Conservation (phyloP, 2,888 invertebrate genomes). For the Meteorus cinctellus region DNA sequence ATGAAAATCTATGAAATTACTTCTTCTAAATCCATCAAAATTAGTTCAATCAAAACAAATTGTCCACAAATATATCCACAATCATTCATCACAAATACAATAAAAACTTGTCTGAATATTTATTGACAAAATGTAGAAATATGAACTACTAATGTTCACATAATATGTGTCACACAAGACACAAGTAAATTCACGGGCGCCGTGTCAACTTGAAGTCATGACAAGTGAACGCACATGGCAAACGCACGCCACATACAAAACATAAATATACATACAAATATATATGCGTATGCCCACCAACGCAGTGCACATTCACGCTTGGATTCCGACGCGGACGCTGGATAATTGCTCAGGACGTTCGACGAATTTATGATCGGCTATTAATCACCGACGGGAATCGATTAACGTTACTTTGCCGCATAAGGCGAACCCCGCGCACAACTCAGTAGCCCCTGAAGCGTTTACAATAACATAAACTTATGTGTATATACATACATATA, state of each 20-base stretch:
- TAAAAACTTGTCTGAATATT: slow-evolving; percentile 4
- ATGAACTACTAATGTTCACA: slow-evolving; percentile 5
- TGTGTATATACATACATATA: background rate
- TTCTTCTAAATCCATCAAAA: background rate
- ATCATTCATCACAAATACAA: background rate
- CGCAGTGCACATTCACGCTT: slow-evolving; percentile 41
- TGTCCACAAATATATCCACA: background rate
- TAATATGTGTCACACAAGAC: background rate
- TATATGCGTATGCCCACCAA: slow-evolving; percentile 22
- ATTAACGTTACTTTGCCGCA: slow-evolving; percentile 47
- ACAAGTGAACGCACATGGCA: slow-evolving; percentile 23
- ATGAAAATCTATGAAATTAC: background rate
- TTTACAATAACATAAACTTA: slow-evolving; percentile 9
- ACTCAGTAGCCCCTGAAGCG: slow-evolving; percentile 9
- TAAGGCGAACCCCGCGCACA: slow-evolving; percentile 22
- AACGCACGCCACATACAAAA: background rate
- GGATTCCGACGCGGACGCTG: slow-evolving; percentile 37
- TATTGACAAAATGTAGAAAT: background rate
- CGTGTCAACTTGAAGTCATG: slow-evolving; percentile 6
- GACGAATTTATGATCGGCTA: slow-evolving; percentile 54
- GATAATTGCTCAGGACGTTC: slow-evolving; percentile 53
- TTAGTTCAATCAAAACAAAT: too few species aligned
- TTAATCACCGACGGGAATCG: slow-evolving; percentile 50
- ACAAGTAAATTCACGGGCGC: slow-evolving; percentile 8
- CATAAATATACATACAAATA: slow-evolving; percentile 4